Base-by-base conservation (phyloP, 53 echinoderm and acorn worm genomes). In the Echinarachnius parma region DNA sequence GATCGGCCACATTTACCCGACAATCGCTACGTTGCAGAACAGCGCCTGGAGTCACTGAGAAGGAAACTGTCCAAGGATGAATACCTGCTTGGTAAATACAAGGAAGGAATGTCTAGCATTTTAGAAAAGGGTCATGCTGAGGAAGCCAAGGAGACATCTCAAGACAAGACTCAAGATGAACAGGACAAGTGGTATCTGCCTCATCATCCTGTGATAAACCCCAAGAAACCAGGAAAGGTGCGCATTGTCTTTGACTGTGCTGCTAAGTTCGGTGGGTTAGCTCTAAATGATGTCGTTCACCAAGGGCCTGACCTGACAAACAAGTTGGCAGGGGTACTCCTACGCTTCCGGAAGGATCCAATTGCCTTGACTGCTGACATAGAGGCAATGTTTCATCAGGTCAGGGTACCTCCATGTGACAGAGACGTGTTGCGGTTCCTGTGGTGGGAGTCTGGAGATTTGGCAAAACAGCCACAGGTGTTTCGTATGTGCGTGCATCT, bases 321-420 rank as follows among this genome's bases (percentile, higher is more conserved):
- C 53, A 59, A 29, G 31, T 28, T 84, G 44, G 42, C 62, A 48
- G 77, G 60, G 11, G 77, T 66, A 28, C 48, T 66, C 4, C 66
- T 66, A 5, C 3, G 66, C 27, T 66, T 66, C 48, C 23, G 48
- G 18, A 46, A 47, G 66, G 66, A 66, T 14, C 61, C 66, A 1
- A 28, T 66, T 66, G 66, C 48, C 15, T 15, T 47, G 27, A 67
- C 61, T 28, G 81, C 76, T 8, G 81, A 76, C 31, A 81, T 76
- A 26, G 69, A 81, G 46, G 76, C 76, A 13, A 86, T 86, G 86
- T 86, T 81, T 59, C 64, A 80, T 55, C 86, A 86, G 50, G 86
- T 86, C 15, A 42, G 65, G 55, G 85, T 85, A 36, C 53, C 79
- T 18, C 36, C 70, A 79, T 16, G 53, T 3, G 74, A 85, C 31